Evolutionary conservation across 23 tunicate species (phyloP).

Genomic region (Botrylloides violaceus): DNA sequence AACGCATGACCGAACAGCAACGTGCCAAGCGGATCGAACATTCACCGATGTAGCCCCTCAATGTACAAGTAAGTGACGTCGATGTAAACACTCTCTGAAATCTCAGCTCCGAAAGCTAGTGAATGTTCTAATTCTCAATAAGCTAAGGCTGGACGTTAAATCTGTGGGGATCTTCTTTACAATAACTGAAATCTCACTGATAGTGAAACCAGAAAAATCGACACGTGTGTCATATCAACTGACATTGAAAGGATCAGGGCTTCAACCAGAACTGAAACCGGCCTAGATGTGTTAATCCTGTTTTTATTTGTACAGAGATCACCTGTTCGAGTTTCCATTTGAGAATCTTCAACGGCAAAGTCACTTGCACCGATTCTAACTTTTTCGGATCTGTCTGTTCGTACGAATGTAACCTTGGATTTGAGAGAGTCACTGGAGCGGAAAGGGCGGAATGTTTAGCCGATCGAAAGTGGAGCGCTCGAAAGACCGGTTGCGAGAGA

Average conservation of each 20-base stretch:
- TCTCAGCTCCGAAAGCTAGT: too few species aligned
- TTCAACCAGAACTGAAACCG: too few species aligned
- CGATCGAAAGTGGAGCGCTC: slow-evolving; percentile 36
- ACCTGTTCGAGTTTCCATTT: slow-evolving; percentile 1
- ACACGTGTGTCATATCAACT: too few species aligned
- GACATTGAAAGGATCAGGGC: too few species aligned
- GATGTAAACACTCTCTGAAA: too few species aligned
- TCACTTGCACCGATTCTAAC: slow-evolving; percentile 25
- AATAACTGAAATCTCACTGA: too few species aligned
- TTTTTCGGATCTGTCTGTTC: slow-evolving; percentile 29
- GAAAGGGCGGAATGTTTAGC: slow-evolving; percentile 37
- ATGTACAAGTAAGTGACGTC: slow-evolving; percentile 72
- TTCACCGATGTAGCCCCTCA: slow-evolving; percentile 23
- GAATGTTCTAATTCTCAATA: too few species aligned
- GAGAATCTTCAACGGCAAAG: slow-evolving; percentile 9
- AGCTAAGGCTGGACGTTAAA: too few species aligned
- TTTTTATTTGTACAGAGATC: slow-evolving; percentile 5
- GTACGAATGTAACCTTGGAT: slow-evolving; percentile 27
- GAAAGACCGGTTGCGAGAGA: slow-evolving; percentile 35
- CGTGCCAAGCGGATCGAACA: slow-evolving; percentile 42
- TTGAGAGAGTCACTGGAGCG: slow-evolving; percentile 22
- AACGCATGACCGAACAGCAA: background rate
- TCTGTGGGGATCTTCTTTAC: too few species aligned
- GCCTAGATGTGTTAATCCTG: too few species aligned
- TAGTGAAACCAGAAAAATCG: too few species aligned